Conservation (phyloP, 1,140 invertebrate species). For the Homarus americanus region DNA sequence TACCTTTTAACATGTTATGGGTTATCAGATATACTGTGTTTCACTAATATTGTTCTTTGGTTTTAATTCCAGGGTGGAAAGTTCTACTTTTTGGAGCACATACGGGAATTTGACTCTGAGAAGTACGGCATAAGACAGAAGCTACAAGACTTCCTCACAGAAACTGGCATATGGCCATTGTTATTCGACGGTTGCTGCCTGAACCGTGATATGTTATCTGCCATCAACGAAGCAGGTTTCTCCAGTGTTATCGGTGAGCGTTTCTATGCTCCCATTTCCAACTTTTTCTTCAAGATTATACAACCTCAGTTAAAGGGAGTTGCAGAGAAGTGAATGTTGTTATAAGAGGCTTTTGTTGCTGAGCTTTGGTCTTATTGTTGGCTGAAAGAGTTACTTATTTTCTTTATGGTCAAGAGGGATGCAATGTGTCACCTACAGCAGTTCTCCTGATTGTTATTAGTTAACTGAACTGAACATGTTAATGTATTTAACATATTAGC, state of each 20-base stretch:
- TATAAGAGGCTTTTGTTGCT: too few species aligned
- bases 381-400: too few species aligned
- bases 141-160: constrained; percentile 74
- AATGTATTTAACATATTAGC: too few species aligned
- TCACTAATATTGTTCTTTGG: not conserved
- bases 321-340: constrained; percentile 26
- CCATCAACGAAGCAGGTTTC: constrained; percentile 33
- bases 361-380: too few species aligned
- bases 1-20: too few species aligned
- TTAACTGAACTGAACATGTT: too few species aligned
- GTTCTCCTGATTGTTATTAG: too few species aligned
- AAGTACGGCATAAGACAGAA: constrained; percentile 29
- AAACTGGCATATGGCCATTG: constrained; percentile 74
- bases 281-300: constrained; percentile 9
- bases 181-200: constrained; percentile 76
- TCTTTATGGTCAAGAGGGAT: too few species aligned
- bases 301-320: constrained; percentile 37
- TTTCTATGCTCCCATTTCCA: constrained; percentile 31
- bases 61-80: constrained; percentile 56
- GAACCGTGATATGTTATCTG: constrained; percentile 66
- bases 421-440: too few species aligned
- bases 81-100: constrained; percentile 67
- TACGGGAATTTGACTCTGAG: constrained; percentile 31
- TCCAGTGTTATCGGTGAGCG: constrained; percentile 28
- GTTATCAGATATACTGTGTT: too few species aligned